A percentile compares a stretch with the other conserved stretches of the same genome.
Evolutionary conservation across 37 sponge, comb jelly and placozoan species (phyloP).

Genomic region (Oscarella lobularis): DNA sequence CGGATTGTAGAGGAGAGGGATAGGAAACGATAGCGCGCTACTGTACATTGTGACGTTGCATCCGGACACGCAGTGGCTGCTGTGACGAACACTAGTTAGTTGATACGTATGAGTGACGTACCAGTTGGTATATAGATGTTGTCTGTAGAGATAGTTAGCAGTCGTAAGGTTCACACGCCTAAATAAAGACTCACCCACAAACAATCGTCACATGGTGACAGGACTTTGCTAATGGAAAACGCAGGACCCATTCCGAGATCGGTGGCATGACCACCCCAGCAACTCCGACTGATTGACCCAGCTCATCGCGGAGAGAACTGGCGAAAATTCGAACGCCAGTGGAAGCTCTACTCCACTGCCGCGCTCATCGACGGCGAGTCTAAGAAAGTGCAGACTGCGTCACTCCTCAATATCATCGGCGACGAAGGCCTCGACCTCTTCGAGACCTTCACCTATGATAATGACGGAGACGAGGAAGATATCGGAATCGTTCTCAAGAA

Average conservation of each 20-base stretch:
- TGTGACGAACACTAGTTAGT: too few relatives aligned
- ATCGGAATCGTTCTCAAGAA: not conserved
- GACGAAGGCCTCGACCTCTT: not conserved
- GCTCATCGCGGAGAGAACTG: not conserved
- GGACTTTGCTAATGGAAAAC: not conserved
- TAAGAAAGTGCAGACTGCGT: too few relatives aligned
- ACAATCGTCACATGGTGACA: not conserved
- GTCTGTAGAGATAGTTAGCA: too few relatives aligned
- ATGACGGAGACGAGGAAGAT: not conserved
- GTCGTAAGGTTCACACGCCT: too few relatives aligned
- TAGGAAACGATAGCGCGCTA: too few relatives aligned
- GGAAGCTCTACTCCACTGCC: not conserved
- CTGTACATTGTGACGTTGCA: too few relatives aligned
- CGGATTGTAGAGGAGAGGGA: too few relatives aligned
- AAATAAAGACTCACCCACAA: too few relatives aligned
- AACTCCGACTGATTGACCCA: not conserved
- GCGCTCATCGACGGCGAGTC: not conserved
- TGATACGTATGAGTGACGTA: too few relatives aligned
- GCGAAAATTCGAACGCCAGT: not conserved
- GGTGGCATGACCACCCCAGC: slow-evolving; percentile 1
- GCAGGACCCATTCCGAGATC: not conserved
- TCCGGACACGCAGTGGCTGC: too few relatives aligned
- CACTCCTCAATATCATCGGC: not conserved
- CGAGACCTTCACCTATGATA: not conserved
- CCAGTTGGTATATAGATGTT: too few relatives aligned